These are phyloP conservation scores for Psittacus erithacus DNA, from an alignment of 2,113 vertebrate genomes.

Conservation along the genomic window DNA sequence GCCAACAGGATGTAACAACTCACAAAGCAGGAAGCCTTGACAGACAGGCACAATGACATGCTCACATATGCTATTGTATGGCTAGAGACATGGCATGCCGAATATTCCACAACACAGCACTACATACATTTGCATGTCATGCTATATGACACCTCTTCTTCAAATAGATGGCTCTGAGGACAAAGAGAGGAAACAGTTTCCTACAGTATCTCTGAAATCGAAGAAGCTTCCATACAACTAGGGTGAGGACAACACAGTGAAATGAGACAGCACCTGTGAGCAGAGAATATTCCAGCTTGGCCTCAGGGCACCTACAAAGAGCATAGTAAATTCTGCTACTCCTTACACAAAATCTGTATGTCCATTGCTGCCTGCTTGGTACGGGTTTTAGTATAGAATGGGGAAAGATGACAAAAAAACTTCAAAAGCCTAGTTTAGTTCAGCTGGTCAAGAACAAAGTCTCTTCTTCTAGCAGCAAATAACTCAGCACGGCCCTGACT, in stretches of 20 bases:
- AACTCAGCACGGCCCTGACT: neutral
- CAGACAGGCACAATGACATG: neutral
- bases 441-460: neutral
- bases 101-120: neutral
- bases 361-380: neutral
- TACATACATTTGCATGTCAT: fast-evolving
- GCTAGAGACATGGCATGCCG: neutral
- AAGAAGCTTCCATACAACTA: neutral
- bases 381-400: neutral
- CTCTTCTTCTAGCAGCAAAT: neutral
- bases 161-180: neutral
- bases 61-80: neutral
- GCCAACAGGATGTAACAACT: neutral
- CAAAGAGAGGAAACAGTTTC: neutral
- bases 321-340: neutral
- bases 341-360: neutral
- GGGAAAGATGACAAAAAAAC: neutral
- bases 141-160: neutral
- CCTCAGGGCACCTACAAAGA: neutral
- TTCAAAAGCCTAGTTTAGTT: neutral
- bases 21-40: neutral
- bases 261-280: neutral
- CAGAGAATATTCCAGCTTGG: neutral
- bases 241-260: neutral
- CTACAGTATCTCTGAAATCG: neutral